A percentile compares a stretch with the other conserved stretches of the same genome.
phyloP scores from a whole-genome alignment of 2,888 invertebrate species.

The Pyrochroa serraticornis region DNA sequence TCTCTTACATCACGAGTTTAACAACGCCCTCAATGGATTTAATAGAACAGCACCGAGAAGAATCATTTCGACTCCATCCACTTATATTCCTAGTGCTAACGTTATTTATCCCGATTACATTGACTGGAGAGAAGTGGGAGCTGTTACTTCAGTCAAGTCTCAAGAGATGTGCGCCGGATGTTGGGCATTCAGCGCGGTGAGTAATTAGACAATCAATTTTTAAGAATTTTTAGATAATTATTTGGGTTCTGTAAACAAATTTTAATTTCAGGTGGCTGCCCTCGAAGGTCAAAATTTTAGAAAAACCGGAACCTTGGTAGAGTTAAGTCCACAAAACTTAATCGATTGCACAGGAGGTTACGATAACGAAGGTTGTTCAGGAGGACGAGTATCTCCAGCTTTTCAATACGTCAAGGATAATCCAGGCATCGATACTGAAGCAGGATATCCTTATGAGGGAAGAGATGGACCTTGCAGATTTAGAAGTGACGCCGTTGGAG shows the following conservation, averaged over 20 bases:
- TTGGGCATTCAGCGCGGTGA: constrained; percentile 57
- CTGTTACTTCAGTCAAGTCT: constrained; percentile 51
- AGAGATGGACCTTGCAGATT: constrained; percentile 41
- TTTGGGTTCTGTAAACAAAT: too few relatives aligned
- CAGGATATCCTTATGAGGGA: constrained; percentile 61
- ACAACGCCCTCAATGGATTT: constrained; percentile 50
- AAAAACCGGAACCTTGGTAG: constrained; percentile 60
- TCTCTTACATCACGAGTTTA: constrained; percentile 53
- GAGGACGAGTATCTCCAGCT: constrained; percentile 62
- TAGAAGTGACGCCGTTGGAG: constrained; percentile 39
- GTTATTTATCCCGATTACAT: constrained; percentile 49
- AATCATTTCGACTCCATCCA: constrained; percentile 36
- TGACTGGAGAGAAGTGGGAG: constrained; percentile 55
- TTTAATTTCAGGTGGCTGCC: constrained; percentile 60
- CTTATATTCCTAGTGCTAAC: constrained; percentile 52
- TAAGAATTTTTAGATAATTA: too few relatives aligned
- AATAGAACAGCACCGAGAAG: constrained; percentile 47
- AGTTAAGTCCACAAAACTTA: constrained; percentile 64
- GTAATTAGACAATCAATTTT: too few relatives aligned
- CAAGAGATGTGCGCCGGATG: constrained; percentile 55
- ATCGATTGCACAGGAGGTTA: constrained; percentile 62
- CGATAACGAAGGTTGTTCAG: constrained; percentile 63
- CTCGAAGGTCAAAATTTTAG: constrained; percentile 63
- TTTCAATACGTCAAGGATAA: constrained; percentile 61
- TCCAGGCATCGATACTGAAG: constrained; percentile 63